Percentiles rank a stretch among this genome's conserved stretches.
Conservation (phyloP, 2,888 invertebrate genomes). For the Lepidocyrtinus sp. region DNA sequence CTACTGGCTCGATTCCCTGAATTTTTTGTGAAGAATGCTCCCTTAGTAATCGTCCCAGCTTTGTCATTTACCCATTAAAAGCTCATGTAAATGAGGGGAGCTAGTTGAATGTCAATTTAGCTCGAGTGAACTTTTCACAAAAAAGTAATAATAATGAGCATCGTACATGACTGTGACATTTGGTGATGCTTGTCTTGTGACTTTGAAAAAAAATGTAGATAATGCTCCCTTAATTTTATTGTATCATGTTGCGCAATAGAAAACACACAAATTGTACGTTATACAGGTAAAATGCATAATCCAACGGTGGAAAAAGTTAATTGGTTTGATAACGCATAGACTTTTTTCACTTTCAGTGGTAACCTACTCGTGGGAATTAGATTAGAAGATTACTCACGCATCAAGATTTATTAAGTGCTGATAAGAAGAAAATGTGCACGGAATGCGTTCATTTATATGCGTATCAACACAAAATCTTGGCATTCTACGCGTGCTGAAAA, state of each 20-base stretch:
- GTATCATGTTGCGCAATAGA: background rate
- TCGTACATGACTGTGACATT: background rate
- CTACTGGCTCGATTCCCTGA: background rate
- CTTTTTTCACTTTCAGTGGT: slow-evolving; percentile 25
- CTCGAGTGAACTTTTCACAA: slow-evolving; percentile 9
- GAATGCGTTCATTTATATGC: slow-evolving; percentile 23
- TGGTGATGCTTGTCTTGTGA: too few species aligned
- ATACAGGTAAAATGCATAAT: background rate
- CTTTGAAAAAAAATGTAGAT: background rate
- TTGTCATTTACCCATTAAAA: slow-evolving; percentile 48
- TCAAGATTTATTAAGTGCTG: slow-evolving; percentile 17
- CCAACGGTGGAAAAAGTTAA: slow-evolving; percentile 45
- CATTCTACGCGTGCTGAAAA: slow-evolving; percentile 37
- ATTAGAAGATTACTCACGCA: slow-evolving; percentile 59
- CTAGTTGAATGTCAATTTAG: background rate
- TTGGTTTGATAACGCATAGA: slow-evolving; percentile 50
- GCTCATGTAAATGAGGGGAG: slow-evolving; percentile 35
- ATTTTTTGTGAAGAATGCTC: slow-evolving; percentile 44
- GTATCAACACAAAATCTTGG: background rate
- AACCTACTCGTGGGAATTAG: slow-evolving; percentile 60
- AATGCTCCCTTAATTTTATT: slow-evolving; percentile 9
- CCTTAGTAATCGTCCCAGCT: slow-evolving; percentile 44
- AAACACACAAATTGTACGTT: background rate
- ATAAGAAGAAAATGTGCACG: too few species aligned
- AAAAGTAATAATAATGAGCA: background rate